Evolutionary conservation across 2,113 vertebrate species (phyloP).

Genomic region (Tringa solitaria): DNA sequence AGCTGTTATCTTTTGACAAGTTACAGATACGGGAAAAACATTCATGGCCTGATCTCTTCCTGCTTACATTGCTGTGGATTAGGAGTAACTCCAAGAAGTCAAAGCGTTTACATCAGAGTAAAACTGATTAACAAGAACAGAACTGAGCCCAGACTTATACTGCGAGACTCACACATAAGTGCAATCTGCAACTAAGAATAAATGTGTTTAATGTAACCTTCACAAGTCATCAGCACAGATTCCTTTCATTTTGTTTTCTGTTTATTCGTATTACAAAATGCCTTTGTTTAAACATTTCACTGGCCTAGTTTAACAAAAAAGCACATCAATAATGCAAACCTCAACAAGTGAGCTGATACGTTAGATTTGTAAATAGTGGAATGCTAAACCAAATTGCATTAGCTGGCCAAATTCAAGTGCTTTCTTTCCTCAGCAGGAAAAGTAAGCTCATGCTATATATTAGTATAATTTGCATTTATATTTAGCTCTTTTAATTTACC

Average conservation of each 20-base stretch:
- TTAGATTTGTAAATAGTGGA: neutral
- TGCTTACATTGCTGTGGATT: neutral
- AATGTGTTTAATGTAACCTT: slow-evolving; percentile 12
- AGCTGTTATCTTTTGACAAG: slow-evolving; percentile 9
- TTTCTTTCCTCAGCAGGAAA: neutral
- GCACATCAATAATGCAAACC: slow-evolving; percentile 24
- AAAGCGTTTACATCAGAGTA: neutral
- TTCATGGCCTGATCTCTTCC: neutral
- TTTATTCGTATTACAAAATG: slow-evolving; percentile 1
- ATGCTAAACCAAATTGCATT: neutral
- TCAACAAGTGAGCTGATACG: neutral
- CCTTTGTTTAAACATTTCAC: slow-evolving; percentile 19
- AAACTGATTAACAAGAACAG: neutral
- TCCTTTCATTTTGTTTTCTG: neutral
- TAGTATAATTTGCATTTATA: neutral
- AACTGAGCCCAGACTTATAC: neutral
- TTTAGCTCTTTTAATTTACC: neutral
- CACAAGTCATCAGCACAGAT: neutral
- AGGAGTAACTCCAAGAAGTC: neutral
- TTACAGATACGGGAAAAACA: neutral
- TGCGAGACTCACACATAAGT: neutral
- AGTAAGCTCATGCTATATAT: neutral
- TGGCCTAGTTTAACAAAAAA: slow-evolving; percentile 35
- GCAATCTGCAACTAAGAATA: neutral
- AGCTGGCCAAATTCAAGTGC: neutral